These are phyloP conservation scores for Nilaparvata lugens DNA, from an alignment of 1,140 invertebrate genomes.

Conservation along the genomic window DNA sequence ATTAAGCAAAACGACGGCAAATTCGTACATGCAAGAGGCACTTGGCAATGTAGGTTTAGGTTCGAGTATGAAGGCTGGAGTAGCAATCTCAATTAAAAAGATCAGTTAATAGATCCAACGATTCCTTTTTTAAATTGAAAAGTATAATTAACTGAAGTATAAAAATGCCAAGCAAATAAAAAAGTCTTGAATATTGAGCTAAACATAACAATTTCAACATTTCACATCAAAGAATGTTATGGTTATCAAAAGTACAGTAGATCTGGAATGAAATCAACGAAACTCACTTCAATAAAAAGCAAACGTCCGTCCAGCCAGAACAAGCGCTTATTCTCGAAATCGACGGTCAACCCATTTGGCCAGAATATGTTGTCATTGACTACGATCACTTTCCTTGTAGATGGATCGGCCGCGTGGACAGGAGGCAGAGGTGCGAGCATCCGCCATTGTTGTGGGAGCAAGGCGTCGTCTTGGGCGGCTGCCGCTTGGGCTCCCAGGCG, in stretches of 20 bases:
- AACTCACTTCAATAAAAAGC: constrained; percentile 53
- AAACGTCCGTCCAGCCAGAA: constrained; percentile 86
- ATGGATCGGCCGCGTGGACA: constrained; percentile 68
- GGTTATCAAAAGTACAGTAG: too few relatives aligned
- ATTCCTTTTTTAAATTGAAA: too few relatives aligned
- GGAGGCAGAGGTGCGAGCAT: constrained; percentile 85
- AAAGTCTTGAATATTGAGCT: too few relatives aligned
- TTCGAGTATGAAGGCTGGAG: too few relatives aligned
- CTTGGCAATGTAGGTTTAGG: too few relatives aligned
- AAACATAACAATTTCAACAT: too few relatives aligned
- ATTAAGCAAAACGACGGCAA: too few relatives aligned
- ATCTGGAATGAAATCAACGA: neutral
- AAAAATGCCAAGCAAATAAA: too few relatives aligned
- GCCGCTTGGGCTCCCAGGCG: constrained; percentile 65
- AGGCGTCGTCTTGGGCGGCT: constrained; percentile 57
- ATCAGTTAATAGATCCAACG: too few relatives aligned
- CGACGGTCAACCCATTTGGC: constrained; percentile 87
- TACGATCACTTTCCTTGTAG: constrained; percentile 56
- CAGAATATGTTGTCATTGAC: constrained; percentile 77
- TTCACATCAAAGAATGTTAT: neutral
- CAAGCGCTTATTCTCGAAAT: constrained; percentile 64
- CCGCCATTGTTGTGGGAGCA: constrained; percentile 73
- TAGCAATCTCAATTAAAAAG: too few relatives aligned
- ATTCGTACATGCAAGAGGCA: too few relatives aligned
- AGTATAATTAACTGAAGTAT: too few relatives aligned